A percentile compares a stretch with the other conserved stretches of the same genome.
phyloP scores from a whole-genome alignment of 2,888 invertebrate species.

The Orchesellides sinensis region DNA sequence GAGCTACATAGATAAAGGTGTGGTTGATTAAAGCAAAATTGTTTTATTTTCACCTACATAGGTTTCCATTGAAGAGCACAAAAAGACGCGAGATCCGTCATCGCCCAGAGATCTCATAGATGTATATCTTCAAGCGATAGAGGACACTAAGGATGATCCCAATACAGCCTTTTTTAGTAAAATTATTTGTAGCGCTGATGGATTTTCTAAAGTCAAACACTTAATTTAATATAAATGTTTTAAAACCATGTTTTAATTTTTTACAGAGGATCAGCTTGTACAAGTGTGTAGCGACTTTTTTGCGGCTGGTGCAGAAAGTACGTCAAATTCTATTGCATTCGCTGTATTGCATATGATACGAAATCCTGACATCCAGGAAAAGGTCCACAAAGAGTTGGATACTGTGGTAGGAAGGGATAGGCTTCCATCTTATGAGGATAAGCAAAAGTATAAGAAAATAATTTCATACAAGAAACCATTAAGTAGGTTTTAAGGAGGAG shows the following conservation, averaged over 20 bases:
- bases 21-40: neutral
- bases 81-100: slow-evolving; percentile 56
- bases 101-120: slow-evolving; percentile 73
- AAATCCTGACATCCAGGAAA: slow-evolving; percentile 67
- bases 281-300: slow-evolving; percentile 70
- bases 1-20: neutral
- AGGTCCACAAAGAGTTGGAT: slow-evolving; percentile 65
- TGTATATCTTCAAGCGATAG: slow-evolving; percentile 73
- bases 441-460: slow-evolving; percentile 17
- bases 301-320: slow-evolving; percentile 70
- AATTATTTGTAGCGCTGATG: slow-evolving; percentile 2
- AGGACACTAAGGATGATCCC: slow-evolving; percentile 39
- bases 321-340: slow-evolving; percentile 70
- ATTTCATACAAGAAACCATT: too few relatives aligned
- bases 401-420: slow-evolving; percentile 56
- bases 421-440: slow-evolving; percentile 63
- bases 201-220: neutral
- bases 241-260: neutral
- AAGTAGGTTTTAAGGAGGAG: too few relatives aligned
- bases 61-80: slow-evolving; percentile 72
- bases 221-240: too few relatives aligned
- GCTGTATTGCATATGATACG: slow-evolving; percentile 67
- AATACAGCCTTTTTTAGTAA: slow-evolving; percentile 69
- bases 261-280: slow-evolving; percentile 70
- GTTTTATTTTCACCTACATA: slow-evolving; percentile 22